phyloP scores from a whole-genome alignment of 2,797 vertebrate species.

The Sparus aurata region DNA sequence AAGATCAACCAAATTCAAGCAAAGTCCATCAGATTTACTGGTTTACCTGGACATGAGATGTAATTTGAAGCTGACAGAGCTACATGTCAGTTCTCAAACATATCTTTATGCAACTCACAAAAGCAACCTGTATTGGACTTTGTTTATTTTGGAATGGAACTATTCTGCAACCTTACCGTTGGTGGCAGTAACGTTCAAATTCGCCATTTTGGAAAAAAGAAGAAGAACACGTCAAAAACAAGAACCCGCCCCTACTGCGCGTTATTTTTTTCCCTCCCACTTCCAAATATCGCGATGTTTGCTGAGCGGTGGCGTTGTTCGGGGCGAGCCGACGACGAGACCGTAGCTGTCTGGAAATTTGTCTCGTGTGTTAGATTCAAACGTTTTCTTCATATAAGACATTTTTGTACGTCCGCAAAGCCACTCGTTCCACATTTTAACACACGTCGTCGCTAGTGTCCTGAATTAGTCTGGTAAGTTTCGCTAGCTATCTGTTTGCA shows the following conservation, averaged over 20 bases:
- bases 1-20: no score
- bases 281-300: slow-evolving; percentile 73
- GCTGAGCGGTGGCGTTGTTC: slow-evolving; percentile 82
- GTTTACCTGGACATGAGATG: no score
- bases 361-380: slow-evolving; percentile 80
- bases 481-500: slow-evolving; percentile 65
- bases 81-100: no score
- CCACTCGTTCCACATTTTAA: slow-evolving; percentile 33
- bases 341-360: slow-evolving; percentile 81
- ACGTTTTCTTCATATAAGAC: slow-evolving; percentile 57
- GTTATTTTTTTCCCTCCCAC: background rate
- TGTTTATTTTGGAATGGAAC: no score
- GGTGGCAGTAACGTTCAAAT: background rate
- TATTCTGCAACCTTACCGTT: no score
- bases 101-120: no score
- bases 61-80: no score
- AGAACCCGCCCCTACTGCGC: slow-evolving; percentile 1
- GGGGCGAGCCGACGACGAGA: slow-evolving; percentile 82
- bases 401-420: slow-evolving; percentile 42
- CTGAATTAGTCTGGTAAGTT: slow-evolving; percentile 77
- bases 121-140: no score
- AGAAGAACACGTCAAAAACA: background rate
- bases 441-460: slow-evolving; percentile 41
- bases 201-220: background rate
- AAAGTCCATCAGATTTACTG: no score